A percentile compares a stretch with the other conserved stretches of the same genome.
phyloP scores from a whole-genome alignment of 1,140 invertebrate species.

The Galendromus occidentalis region DNA sequence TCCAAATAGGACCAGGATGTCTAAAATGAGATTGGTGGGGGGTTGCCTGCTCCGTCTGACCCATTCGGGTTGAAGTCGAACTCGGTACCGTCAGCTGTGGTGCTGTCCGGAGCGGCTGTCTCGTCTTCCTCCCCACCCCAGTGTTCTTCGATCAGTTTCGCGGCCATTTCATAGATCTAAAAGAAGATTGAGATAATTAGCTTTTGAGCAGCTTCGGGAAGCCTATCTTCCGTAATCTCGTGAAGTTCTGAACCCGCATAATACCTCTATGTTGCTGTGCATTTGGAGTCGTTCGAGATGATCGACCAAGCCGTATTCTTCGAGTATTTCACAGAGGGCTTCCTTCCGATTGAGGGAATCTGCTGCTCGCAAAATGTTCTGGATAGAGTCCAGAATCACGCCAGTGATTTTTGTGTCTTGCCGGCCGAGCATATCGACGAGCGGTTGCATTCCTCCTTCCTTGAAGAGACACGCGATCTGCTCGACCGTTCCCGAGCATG shows the following conservation, averaged over 20 bases:
- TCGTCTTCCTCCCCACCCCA: constrained; percentile 27
- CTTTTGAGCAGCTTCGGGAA: too few relatives aligned
- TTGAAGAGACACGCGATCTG: constrained; percentile 31
- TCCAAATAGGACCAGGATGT: not conserved
- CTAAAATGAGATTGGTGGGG: not conserved
- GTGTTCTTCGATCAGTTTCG: constrained; percentile 28
- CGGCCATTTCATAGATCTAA: constrained; percentile 26
- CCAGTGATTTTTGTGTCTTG: constrained; percentile 31
- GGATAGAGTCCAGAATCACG: constrained; percentile 30
- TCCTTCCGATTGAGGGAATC: not conserved
- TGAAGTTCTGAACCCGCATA: not conserved
- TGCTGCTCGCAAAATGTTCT: constrained; percentile 30
- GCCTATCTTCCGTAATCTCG: too few relatives aligned
- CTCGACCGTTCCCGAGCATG: constrained; percentile 33
- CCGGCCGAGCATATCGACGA: constrained; percentile 30
- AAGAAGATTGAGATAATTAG: not conserved
- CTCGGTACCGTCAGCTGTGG: not conserved
- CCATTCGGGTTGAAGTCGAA: not conserved
- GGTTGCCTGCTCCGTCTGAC: not conserved
- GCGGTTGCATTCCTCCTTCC: constrained; percentile 27
- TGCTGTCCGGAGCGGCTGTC: constrained; percentile 8
- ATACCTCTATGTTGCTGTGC: constrained; percentile 26
- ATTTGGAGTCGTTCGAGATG: constrained; percentile 29
- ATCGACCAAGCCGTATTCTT: constrained; percentile 21
- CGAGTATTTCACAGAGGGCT: not conserved